Conservation (phyloP, 1,140 invertebrate species). For the Anadara kagoshimensis region DNA sequence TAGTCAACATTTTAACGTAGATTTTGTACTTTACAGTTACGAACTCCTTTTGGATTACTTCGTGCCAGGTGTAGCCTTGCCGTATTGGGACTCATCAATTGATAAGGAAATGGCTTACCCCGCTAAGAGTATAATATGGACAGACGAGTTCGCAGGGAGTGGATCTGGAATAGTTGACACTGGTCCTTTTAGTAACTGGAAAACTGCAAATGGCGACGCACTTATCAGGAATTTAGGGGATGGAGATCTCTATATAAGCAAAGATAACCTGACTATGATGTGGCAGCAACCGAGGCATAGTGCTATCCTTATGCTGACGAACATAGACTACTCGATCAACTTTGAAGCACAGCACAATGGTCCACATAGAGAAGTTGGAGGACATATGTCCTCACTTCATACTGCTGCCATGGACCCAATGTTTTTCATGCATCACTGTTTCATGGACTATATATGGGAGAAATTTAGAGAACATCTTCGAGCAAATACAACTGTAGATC, state of each 20-base stretch:
- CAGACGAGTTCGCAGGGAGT: conserved; percentile 65
- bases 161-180: conserved; percentile 68
- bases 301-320: not conserved
- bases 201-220: conserved; percentile 9
- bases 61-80: conserved; percentile 57
- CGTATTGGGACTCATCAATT: conserved; percentile 72
- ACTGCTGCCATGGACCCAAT: conserved; percentile 40
- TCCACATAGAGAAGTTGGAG: conserved; percentile 45
- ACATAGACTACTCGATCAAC: not conserved
- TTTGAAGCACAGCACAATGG: conserved; percentile 34
- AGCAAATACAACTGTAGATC: conserved; percentile 6
- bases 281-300: not conserved
- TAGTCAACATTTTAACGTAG: too few species aligned
- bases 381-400: conserved; percentile 31
- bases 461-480: conserved; percentile 45
- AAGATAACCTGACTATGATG: not conserved
- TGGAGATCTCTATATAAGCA: not conserved
- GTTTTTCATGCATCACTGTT: conserved; percentile 43
- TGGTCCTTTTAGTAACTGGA: conserved; percentile 67
- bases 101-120: conserved; percentile 64
- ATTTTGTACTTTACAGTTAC: conserved; percentile 51
- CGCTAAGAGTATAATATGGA: conserved; percentile 69
- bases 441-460: conserved; percentile 48
- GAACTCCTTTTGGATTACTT: conserved; percentile 50
- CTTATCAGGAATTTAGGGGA: conserved; percentile 3